Percentiles rank a stretch among this genome's conserved stretches.
Conservation (phyloP, 2,797 vertebrate species). For the Pseudochaenichthys georgianus region DNA sequence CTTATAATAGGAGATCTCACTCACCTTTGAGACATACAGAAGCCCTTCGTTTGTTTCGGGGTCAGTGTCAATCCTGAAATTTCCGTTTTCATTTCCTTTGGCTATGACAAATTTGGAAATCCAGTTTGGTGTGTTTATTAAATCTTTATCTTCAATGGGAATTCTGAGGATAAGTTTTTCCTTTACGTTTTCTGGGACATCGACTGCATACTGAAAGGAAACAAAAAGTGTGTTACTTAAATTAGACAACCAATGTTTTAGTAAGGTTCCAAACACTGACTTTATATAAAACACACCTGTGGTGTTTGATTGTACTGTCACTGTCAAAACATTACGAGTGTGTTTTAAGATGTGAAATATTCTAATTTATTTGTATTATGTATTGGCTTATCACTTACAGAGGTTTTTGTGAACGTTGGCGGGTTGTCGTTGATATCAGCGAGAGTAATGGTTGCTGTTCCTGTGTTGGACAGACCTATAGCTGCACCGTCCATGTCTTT, state of each 20-base stretch:
- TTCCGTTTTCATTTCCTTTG: slow-evolving; percentile 88
- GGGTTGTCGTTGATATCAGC: slow-evolving; percentile 91
- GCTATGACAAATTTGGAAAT: slow-evolving; percentile 85
- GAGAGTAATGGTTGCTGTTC: slow-evolving; percentile 83
- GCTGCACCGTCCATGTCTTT: slow-evolving; percentile 86
- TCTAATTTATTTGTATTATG: not conserved
- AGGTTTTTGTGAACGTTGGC: slow-evolving; percentile 81
- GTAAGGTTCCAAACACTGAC: not conserved
- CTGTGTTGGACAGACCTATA: slow-evolving; percentile 82
- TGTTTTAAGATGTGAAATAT: not conserved
- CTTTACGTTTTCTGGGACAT: slow-evolving; percentile 86
- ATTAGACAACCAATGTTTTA: not conserved
- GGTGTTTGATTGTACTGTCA: not conserved
- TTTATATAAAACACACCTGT: not conserved
- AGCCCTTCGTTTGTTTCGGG: slow-evolving; percentile 89
- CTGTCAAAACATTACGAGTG: not conserved
- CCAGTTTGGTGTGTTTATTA: slow-evolving; percentile 84
- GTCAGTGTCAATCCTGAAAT: slow-evolving; percentile 90
- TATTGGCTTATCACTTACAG: slow-evolving; percentile 82
- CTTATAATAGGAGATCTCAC: not conserved
- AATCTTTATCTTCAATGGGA: slow-evolving; percentile 87
- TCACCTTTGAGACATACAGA: slow-evolving; percentile 88
- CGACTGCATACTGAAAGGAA: slow-evolving; percentile 80
- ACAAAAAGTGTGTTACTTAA: not conserved
- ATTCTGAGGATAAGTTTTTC: slow-evolving; percentile 86